phyloP scores from a whole-genome alignment of 2,797 vertebrate species.

The Hippopotamyrus pictus region DNA sequence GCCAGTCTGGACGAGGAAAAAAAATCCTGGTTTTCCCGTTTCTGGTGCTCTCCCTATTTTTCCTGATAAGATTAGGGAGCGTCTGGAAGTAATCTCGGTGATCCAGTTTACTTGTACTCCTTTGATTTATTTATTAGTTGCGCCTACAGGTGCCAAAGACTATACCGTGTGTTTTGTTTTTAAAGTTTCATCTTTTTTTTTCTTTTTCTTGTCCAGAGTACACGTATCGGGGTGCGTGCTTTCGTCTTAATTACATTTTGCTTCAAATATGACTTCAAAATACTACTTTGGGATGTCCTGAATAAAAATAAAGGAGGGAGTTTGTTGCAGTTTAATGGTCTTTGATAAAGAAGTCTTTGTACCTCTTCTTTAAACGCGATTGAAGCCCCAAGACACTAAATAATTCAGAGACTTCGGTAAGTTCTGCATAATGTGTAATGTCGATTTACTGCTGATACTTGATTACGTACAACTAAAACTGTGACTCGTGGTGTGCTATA shows the following conservation, averaged over 20 bases:
- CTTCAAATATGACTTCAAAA: neutral
- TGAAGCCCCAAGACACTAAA: neutral
- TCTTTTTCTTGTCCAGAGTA: neutral
- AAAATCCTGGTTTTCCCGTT: constrained; percentile 9
- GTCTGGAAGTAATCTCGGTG: constrained; percentile 9
- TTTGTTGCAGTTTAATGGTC: neutral
- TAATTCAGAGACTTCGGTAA: constrained; percentile 11
- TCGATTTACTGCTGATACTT: neutral
- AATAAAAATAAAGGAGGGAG: neutral
- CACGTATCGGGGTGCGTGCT: neutral
- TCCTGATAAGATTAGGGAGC: constrained; percentile 2
- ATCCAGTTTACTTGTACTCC: neutral
- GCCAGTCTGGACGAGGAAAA: constrained; percentile 13
- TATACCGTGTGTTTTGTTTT: neutral
- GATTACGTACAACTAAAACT: neutral
- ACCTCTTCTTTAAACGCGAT: neutral
- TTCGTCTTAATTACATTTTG: neutral
- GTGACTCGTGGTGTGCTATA: neutral
- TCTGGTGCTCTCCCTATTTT: neutral
- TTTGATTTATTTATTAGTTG: neutral
- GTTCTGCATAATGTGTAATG: neutral
- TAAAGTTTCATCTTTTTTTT: neutral
- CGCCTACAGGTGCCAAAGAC: constrained; percentile 14
- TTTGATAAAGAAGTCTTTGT: constrained; percentile 5
- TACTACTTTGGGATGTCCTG: neutral